phyloP scores from a whole-genome alignment of 2,888 invertebrate genomes.

The Xestia xanthographa region DNA sequence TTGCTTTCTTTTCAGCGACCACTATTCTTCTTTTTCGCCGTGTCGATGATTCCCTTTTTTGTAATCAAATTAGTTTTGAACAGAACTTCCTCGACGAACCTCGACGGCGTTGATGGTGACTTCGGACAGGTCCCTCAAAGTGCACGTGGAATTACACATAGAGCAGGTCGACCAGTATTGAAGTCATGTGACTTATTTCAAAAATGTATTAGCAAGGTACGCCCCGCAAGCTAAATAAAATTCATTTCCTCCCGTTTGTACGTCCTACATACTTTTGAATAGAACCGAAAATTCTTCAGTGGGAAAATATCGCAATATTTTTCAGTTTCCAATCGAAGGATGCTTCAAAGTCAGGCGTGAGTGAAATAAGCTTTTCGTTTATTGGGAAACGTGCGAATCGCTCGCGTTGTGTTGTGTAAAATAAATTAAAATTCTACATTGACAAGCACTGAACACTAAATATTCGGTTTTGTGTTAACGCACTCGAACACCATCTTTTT shows the following conservation, averaged over 20 bases:
- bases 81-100: too few species aligned
- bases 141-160: too few species aligned
- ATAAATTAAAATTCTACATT: conserved; percentile 73
- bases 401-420: conserved; percentile 70
- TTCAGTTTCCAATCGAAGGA: conserved; percentile 82
- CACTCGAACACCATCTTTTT: conserved; percentile 38
- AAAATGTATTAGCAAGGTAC: conserved; percentile 64
- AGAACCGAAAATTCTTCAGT: conserved; percentile 78
- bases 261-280: conserved; percentile 76
- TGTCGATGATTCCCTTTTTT: too few species aligned
- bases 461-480: conserved; percentile 54
- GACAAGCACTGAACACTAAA: conserved; percentile 55
- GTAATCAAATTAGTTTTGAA: too few species aligned
- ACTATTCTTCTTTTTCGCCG: conserved; percentile 13
- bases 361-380: conserved; percentile 82
- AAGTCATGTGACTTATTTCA: conserved; percentile 26
- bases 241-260: conserved; percentile 72
- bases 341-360: conserved; percentile 83
- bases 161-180: conserved; percentile 44
- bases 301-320: conserved; percentile 83
- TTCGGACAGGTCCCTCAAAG: too few species aligned
- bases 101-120: too few species aligned
- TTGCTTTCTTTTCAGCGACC: conserved; percentile 10
- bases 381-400: conserved; percentile 76
- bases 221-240: conserved; percentile 67